Evolutionary conservation across 2,113 vertebrate genomes (phyloP).

Genomic region (Melanotaenia duboulayi): DNA sequence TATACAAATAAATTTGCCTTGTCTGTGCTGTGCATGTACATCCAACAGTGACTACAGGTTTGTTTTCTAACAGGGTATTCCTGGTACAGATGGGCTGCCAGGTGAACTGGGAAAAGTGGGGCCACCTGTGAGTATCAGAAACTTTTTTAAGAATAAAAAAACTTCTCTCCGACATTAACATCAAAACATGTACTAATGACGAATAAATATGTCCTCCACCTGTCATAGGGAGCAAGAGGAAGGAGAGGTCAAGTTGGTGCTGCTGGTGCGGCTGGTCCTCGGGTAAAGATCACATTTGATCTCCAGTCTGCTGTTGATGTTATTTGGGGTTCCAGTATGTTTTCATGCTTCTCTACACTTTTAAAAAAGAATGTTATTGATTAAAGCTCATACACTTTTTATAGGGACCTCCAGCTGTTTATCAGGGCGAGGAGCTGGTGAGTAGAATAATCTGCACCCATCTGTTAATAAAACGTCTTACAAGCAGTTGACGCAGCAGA

Average conservation of each 20-base stretch:
- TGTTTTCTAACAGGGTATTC: conserved; percentile 84
- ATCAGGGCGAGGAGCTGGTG: conserved; percentile 82
- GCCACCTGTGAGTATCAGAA: conserved; percentile 84
- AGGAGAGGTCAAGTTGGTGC: conserved; percentile 87
- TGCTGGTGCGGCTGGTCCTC: conserved; percentile 87
- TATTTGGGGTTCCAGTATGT: neutral
- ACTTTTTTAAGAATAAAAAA: neutral
- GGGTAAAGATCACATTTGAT: conserved; percentile 80
- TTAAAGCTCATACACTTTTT: neutral
- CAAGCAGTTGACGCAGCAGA: too few species aligned
- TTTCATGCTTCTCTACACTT: too few species aligned
- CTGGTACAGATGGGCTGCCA: conserved; percentile 91
- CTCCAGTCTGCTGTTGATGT: neutral
- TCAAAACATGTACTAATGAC: conserved; percentile 3
- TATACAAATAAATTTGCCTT: too few species aligned
- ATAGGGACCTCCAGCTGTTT: conserved; percentile 79
- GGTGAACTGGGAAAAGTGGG: conserved; percentile 94
- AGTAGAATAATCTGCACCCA: conserved; percentile 42
- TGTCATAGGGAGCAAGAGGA: conserved; percentile 88
- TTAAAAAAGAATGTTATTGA: too few species aligned
- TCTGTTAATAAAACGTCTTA: neutral
- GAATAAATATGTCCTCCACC: neutral
- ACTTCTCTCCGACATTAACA: neutral
- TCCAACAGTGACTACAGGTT: neutral
- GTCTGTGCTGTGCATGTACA: too few species aligned